Evolutionary conservation across 1,140 invertebrate species (phyloP).

Genomic region (Pygmarrhopalites habei): DNA sequence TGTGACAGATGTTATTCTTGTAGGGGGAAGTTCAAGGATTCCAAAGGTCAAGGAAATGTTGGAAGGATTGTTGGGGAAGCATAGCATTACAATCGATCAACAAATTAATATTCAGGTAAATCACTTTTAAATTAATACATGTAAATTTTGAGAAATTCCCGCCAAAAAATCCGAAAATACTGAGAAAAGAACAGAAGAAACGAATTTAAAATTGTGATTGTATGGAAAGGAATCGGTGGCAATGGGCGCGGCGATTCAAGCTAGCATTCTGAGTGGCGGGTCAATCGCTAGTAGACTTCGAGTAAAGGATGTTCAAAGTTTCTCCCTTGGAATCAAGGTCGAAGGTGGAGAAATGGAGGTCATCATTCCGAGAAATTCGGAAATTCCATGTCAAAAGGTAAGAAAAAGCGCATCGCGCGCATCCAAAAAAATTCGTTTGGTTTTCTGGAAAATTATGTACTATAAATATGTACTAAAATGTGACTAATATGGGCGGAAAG

Average conservation of each 20-base stretch:
- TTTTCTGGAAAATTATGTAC: too few relatives aligned
- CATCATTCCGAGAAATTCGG: slow-evolving; percentile 48
- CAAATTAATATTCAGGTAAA: slow-evolving; percentile 50
- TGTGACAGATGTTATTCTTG: slow-evolving; percentile 32
- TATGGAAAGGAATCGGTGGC: too few relatives aligned
- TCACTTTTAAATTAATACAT: too few relatives aligned
- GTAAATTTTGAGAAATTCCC: too few relatives aligned
- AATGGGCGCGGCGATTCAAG: slow-evolving; percentile 52
- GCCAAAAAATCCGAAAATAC: too few relatives aligned
- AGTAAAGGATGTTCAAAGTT: slow-evolving; percentile 60
- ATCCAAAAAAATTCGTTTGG: too few relatives aligned
- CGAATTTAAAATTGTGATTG: too few relatives aligned
- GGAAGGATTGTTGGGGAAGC: slow-evolving; percentile 11
- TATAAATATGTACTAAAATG: too few relatives aligned
- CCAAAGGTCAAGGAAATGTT: slow-evolving; percentile 27
- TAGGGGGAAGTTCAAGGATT: slow-evolving; percentile 30
- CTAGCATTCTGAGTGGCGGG: slow-evolving; percentile 57
- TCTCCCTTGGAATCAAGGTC: slow-evolving; percentile 56
- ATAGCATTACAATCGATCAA: slow-evolving; percentile 34
- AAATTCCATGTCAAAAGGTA: slow-evolving; percentile 54
- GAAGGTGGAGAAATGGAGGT: slow-evolving; percentile 52
- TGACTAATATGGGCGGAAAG: too few relatives aligned
- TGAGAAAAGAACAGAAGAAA: too few relatives aligned
- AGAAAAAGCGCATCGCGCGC: too few relatives aligned
- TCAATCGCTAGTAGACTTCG: slow-evolving; percentile 51